phyloP scores from a whole-genome alignment of 2,113 vertebrate genomes.

The Polypterus senegalus region DNA sequence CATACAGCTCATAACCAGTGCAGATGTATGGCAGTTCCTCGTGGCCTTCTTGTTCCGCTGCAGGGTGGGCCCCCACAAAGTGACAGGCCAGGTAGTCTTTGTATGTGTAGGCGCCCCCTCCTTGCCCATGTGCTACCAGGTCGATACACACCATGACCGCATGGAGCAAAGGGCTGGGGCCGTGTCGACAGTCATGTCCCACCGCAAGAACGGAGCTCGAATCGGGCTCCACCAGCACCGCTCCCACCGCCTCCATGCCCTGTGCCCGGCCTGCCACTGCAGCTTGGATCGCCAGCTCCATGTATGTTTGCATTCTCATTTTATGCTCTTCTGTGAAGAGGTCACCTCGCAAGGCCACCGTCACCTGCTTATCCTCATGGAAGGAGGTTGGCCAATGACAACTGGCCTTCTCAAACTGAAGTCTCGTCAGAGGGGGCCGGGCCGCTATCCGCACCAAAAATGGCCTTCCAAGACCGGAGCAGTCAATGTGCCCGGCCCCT shows the following conservation, averaged over 20 bases:
- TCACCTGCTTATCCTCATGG: slow-evolving; percentile 63
- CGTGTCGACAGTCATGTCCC: slow-evolving; percentile 52
- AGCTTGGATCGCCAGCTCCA: slow-evolving; percentile 48
- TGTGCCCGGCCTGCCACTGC: slow-evolving; percentile 31
- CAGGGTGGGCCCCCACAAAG: neutral
- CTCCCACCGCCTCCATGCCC: slow-evolving; percentile 56
- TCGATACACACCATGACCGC: slow-evolving; percentile 75
- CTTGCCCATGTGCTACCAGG: slow-evolving; percentile 64
- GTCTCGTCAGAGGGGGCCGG: slow-evolving; percentile 51
- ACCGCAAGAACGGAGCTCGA: slow-evolving; percentile 45
- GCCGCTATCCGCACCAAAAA: slow-evolving; percentile 59
- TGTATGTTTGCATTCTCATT: slow-evolving; percentile 48
- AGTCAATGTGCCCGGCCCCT: slow-evolving; percentile 18
- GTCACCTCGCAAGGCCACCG: slow-evolving; percentile 42
- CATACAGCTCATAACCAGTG: slow-evolving; percentile 68
- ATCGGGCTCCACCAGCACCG: slow-evolving; percentile 50
- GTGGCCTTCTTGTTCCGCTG: neutral
- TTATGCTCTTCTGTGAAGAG: slow-evolving; percentile 48
- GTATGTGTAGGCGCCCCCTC: slow-evolving; percentile 47
- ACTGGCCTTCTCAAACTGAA: slow-evolving; percentile 62
- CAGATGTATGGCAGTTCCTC: slow-evolving; percentile 59
- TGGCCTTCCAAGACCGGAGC: slow-evolving; percentile 48
- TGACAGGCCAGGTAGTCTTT: slow-evolving; percentile 38
- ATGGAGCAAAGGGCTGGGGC: slow-evolving; percentile 50
- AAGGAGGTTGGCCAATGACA: slow-evolving; percentile 69